Percentiles rank a stretch among this genome's conserved stretches.
Evolutionary conservation across 2,797 vertebrate species (phyloP).

Genomic region (Labeo calbasu): DNA sequence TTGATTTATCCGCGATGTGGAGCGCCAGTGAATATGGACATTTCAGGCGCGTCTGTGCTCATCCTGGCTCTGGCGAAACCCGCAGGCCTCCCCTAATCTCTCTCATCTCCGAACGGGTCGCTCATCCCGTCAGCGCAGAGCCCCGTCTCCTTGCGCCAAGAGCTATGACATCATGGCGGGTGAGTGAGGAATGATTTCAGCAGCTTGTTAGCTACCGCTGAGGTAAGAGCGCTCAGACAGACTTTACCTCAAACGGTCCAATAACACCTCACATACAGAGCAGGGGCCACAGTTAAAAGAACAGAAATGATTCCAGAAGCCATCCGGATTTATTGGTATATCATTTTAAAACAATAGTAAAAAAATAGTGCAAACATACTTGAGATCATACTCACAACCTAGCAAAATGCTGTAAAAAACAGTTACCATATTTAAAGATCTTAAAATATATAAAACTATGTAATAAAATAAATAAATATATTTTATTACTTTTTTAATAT

Average conservation of each 20-base stretch:
- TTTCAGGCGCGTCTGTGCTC: conserved; percentile 27
- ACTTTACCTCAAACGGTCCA: not conserved
- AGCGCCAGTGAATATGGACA: conserved; percentile 42
- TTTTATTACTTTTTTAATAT: too few relatives aligned
- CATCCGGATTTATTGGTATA: not conserved
- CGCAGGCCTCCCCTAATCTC: conserved; percentile 21
- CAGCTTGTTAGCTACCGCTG: conserved; percentile 50
- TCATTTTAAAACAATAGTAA: not conserved
- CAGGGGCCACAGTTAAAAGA: not conserved
- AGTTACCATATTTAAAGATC: not conserved
- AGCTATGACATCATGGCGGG: conserved; percentile 55
- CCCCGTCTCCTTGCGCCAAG: conserved; percentile 4
- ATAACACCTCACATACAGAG: not conserved
- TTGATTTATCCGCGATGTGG: conserved; percentile 49
- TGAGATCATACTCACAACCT: not conserved
- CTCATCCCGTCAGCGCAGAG: conserved; percentile 2
- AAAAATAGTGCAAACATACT: not conserved
- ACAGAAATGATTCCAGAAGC: not conserved
- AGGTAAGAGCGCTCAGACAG: conserved; percentile 29
- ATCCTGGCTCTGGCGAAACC: conserved; percentile 31
- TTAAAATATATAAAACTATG: not conserved
- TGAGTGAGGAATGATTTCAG: conserved; percentile 50
- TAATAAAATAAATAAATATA: too few relatives aligned
- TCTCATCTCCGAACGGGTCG: conserved; percentile 26
- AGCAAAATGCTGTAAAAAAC: not conserved